phyloP scores from a whole-genome alignment of 2,113 vertebrate species.

The Corapipo altera region DNA sequence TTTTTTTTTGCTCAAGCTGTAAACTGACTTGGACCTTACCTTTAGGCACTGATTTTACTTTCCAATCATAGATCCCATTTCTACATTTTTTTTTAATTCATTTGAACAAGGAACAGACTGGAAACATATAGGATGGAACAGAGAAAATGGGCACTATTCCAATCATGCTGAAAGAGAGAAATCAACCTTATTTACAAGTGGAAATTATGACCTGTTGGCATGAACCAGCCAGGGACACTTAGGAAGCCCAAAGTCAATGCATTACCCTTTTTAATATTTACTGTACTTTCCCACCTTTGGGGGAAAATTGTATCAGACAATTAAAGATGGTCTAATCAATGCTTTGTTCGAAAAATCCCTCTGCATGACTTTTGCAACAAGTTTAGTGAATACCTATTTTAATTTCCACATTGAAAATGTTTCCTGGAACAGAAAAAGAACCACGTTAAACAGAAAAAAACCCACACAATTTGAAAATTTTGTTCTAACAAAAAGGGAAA shows the following conservation, averaged over 20 bases:
- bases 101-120: neutral
- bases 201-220: conserved; percentile 2
- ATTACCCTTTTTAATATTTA: neutral
- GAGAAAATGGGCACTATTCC: neutral
- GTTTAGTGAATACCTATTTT: neutral
- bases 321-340: neutral
- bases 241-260: neutral
- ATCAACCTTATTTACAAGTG: neutral
- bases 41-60: neutral
- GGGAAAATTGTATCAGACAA: neutral
- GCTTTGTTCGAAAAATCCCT: neutral
- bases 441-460: neutral
- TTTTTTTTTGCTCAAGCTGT: neutral
- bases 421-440: neutral
- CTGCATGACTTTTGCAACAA: neutral
- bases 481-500: neutral
- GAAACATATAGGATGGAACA: neutral
- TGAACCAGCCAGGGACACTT: neutral
- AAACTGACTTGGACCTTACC: neutral
- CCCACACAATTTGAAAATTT: neutral
- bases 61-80: neutral
- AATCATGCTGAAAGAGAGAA: neutral
- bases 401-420: neutral
- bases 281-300: neutral
- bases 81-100: neutral